Conservation (phyloP, 1,140 invertebrate genomes). For the Aporrectodea caliginosa region DNA sequence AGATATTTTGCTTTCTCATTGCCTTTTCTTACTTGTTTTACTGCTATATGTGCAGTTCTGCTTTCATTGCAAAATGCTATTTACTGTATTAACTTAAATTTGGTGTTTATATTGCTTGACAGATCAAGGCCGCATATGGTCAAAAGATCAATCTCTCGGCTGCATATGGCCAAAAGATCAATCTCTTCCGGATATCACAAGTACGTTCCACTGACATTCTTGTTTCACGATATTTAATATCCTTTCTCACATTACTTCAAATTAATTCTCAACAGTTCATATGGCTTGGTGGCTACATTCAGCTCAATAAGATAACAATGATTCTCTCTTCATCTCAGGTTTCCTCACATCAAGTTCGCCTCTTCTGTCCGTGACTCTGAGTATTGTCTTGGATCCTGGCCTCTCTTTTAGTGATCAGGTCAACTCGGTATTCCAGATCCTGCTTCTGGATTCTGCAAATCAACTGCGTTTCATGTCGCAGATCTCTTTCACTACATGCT, state of each 20-base stretch:
- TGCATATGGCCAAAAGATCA: constrained; percentile 5
- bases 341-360: not conserved
- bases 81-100: not conserved
- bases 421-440: no score
- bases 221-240: not conserved
- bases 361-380: not conserved
- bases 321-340: not conserved
- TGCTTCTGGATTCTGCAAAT: no score
- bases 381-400: no score
- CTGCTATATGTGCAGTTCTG: no score
- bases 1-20: not conserved
- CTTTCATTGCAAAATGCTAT: not conserved
- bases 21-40: not conserved
- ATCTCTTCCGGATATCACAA: constrained; percentile 18
- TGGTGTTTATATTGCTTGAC: not conserved
- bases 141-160: constrained; percentile 22
- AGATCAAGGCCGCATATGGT: not conserved
- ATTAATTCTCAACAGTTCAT: not conserved
- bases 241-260: not conserved
- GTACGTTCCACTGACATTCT: not conserved
- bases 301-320: not conserved
- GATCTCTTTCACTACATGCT: no score
- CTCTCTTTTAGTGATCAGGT: no score
- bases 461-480: no score
- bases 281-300: not conserved